Evolutionary conservation across 2,888 invertebrate species (phyloP).

Genomic region (Tenthredo scrophulariae): DNA sequence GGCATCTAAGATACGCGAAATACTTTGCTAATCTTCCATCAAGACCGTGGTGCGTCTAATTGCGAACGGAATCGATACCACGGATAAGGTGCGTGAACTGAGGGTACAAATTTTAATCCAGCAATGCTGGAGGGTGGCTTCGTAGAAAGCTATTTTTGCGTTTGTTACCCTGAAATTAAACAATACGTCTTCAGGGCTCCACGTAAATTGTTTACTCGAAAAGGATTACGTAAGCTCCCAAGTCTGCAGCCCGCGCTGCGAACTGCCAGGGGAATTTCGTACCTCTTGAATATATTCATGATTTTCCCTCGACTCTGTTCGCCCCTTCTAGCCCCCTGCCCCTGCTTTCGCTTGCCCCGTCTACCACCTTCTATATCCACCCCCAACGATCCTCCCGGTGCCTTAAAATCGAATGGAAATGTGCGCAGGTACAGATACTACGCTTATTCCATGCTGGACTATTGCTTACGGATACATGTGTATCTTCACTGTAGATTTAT

Average conservation of each 20-base stretch:
- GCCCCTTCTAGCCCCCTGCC: constrained; percentile 37
- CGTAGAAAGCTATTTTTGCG: constrained; percentile 24
- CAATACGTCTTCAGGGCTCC: constrained; percentile 57
- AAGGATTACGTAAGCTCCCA: constrained; percentile 53
- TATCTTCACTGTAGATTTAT: neutral
- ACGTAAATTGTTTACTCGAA: constrained; percentile 64
- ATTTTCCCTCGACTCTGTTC: constrained; percentile 58
- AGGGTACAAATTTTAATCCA: constrained; percentile 30
- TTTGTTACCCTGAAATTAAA: constrained; percentile 58
- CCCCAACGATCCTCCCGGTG: constrained; percentile 28
- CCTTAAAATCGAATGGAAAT: constrained; percentile 36
- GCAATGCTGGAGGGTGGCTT: constrained; percentile 3
- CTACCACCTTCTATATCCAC: constrained; percentile 28
- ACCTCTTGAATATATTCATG: constrained; percentile 70
- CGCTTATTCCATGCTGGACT: neutral
- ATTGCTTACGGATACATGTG: neutral
- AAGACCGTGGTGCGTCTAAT: constrained; percentile 20
- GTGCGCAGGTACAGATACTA: neutral
- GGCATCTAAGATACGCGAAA: constrained; percentile 9
- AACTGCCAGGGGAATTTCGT: constrained; percentile 62
- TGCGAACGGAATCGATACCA: constrained; percentile 27
- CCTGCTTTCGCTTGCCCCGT: constrained; percentile 10
- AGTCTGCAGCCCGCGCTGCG: constrained; percentile 46
- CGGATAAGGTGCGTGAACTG: constrained; percentile 10
- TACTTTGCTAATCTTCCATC: constrained; percentile 28